Percentiles rank a stretch among this genome's conserved stretches.
phyloP scores from a whole-genome alignment of 2,113 vertebrate genomes.

The Butorides virescens region DNA sequence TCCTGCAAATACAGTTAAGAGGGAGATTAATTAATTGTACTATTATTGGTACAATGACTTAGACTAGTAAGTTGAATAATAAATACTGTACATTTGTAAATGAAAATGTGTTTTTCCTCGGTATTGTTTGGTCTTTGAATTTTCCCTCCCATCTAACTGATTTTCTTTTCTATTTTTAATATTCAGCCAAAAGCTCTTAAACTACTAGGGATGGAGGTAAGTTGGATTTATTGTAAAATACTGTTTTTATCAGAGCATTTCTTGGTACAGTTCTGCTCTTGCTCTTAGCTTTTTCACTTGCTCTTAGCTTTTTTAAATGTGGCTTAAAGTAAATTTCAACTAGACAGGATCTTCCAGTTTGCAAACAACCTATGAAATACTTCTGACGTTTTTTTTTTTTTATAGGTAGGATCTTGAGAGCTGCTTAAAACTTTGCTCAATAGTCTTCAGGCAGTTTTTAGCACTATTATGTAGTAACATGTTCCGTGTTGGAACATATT shows the following conservation, averaged over 20 bases:
- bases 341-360: background rate
- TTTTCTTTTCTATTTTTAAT: slow-evolving; percentile 29
- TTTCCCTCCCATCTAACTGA: background rate
- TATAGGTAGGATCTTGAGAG: background rate
- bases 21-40: background rate
- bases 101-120: background rate
- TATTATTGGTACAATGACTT: background rate
- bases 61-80: background rate
- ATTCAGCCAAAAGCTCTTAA: slow-evolving; percentile 95
- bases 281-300: background rate
- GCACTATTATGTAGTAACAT: background rate
- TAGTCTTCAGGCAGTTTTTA: background rate
- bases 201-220: slow-evolving; percentile 97
- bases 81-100: background rate
- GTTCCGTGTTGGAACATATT: background rate
- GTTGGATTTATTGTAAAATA: background rate
- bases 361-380: background rate
- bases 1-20: background rate
- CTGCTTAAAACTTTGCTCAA: background rate
- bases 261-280: background rate
- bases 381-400: background rate
- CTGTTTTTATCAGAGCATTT: background rate
- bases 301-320: background rate
- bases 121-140: background rate
- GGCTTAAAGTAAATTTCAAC: background rate